Evolutionary conservation across 2,797 vertebrate species (phyloP).

Genomic region (Sebastes hubbsi): DNA sequence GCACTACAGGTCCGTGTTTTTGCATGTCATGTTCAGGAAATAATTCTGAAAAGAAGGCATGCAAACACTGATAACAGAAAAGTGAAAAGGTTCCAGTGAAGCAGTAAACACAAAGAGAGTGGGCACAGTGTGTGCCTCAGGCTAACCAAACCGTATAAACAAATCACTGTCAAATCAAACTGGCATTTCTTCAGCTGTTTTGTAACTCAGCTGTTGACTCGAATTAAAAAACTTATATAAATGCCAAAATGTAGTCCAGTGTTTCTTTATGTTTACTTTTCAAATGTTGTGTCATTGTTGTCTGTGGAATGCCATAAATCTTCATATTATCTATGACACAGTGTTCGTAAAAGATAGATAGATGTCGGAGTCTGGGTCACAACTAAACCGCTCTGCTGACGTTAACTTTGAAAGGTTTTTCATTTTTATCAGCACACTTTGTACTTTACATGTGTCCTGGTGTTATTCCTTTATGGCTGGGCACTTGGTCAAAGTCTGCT

Average conservation of each 20-base stretch:
- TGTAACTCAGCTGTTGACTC: not conserved
- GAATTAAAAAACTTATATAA: slow-evolving; percentile 8
- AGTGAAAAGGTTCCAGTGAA: not conserved
- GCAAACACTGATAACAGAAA: not conserved
- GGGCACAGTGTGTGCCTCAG: not conserved
- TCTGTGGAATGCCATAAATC: slow-evolving; percentile 10
- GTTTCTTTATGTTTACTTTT: not conserved
- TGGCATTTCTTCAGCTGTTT: not conserved
- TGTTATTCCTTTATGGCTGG: not conserved
- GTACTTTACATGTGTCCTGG: not conserved
- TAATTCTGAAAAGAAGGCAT: not conserved
- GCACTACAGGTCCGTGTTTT: not conserved
- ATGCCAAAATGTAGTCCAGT: not conserved
- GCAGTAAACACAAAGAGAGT: not conserved
- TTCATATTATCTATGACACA: not conserved
- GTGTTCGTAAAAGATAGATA: not conserved
- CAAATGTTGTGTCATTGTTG: not conserved
- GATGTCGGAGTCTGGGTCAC: not conserved
- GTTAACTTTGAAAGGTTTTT: not conserved
- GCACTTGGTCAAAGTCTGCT: slow-evolving; percentile 30
- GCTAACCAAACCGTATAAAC: not conserved
- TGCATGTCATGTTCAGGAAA: not conserved
- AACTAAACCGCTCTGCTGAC: not conserved
- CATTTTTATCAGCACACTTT: not conserved
- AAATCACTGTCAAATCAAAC: not conserved